phyloP scores from a whole-genome alignment of 2,113 vertebrate genomes.

The Engraulis encrasicolus region DNA sequence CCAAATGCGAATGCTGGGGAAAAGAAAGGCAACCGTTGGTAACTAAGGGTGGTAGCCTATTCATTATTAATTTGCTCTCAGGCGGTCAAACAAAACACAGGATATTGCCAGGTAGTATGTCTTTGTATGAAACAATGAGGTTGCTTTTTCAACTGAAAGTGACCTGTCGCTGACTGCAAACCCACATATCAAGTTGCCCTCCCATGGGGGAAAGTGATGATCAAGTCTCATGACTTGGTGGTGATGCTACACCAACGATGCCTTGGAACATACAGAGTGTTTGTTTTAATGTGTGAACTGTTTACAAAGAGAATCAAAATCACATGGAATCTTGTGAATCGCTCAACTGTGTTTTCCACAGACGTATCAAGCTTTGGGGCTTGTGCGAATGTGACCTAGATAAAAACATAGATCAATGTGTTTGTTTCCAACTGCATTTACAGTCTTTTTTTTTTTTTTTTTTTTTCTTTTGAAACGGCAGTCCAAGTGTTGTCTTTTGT shows the following conservation, averaged over 20 bases:
- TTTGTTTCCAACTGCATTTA: not conserved
- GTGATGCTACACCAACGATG: not conserved
- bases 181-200: slow-evolving; percentile 8
- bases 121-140: slow-evolving; percentile 13
- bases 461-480: too few species aligned
- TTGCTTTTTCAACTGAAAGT: slow-evolving; percentile 12
- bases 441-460: too few species aligned
- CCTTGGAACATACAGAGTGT: not conserved
- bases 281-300: not conserved
- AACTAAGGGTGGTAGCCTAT: slow-evolving; percentile 1
- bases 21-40: not conserved
- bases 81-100: slow-evolving; percentile 13
- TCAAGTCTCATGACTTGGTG: not conserved
- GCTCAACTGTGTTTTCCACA: slow-evolving; percentile 2
- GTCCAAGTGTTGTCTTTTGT: not conserved
- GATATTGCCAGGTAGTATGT: slow-evolving; percentile 13
- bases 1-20: not conserved
- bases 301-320: not conserved
- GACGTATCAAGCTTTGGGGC: not conserved
- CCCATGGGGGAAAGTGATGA: slow-evolving; percentile 16
- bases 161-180: not conserved
- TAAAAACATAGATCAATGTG: not conserved
- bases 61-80: slow-evolving; percentile 17
- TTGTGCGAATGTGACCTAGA: not conserved
- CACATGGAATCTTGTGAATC: slow-evolving; percentile 8